A percentile compares a stretch with the other conserved stretches of the same genome.
phyloP scores from a whole-genome alignment of 2,113 vertebrate genomes.

The Pelobates fuscus region DNA sequence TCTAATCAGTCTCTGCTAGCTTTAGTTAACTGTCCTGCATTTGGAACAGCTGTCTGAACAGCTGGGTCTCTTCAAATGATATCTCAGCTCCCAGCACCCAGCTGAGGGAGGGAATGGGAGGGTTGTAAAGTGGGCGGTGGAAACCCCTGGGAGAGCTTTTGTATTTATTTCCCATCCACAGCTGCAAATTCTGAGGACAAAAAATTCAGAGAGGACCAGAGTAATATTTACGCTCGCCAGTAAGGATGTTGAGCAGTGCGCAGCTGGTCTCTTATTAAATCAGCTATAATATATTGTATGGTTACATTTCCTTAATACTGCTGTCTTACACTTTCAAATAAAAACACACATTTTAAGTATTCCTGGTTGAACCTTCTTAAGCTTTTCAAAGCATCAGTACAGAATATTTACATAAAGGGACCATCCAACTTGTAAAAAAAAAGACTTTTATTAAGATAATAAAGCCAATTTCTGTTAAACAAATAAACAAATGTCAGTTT shows the following conservation, averaged over 20 bases:
- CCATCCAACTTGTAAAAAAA: too few relatives aligned
- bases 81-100: constrained; percentile 31
- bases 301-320: not conserved
- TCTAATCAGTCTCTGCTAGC: constrained; percentile 38
- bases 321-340: too few relatives aligned
- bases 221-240: constrained; percentile 14
- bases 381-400: too few relatives aligned
- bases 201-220: constrained; percentile 17
- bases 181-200: constrained; percentile 39
- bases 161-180: constrained; percentile 31
- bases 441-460: too few relatives aligned
- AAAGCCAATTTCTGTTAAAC: too few relatives aligned
- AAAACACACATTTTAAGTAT: too few relatives aligned
- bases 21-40: constrained; percentile 35
- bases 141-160: constrained; percentile 20
- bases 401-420: too few relatives aligned
- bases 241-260: not conserved
- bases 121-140: constrained; percentile 2
- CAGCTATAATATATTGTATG: not conserved
- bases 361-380: too few relatives aligned
- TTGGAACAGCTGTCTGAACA: constrained; percentile 39
- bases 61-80: constrained; percentile 38
- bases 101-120: not conserved
- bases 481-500: too few relatives aligned
- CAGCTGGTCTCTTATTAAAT: not conserved